Conservation (phyloP, 2,113 vertebrate species). For the Rhinopomastus cyanomelas region DNA sequence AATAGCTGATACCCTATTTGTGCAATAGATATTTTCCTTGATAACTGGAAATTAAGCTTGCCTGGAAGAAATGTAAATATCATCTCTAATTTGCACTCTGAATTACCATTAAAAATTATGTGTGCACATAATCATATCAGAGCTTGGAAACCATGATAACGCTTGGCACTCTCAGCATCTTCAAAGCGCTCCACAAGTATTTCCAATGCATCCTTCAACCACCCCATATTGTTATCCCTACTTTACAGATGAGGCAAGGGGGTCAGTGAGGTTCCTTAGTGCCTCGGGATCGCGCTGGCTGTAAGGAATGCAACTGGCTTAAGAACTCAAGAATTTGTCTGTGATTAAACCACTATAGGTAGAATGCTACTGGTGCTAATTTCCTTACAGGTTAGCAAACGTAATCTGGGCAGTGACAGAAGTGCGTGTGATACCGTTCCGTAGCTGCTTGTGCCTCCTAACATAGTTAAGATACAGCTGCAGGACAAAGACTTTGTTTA, state of each 20-base stretch:
- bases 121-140: slow-evolving; percentile 67
- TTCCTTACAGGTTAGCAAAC: slow-evolving; percentile 23
- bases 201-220: slow-evolving; percentile 11
- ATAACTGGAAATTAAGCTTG: slow-evolving; percentile 75
- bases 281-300: background rate
- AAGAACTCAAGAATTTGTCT: background rate
- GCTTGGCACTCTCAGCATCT: slow-evolving; percentile 55
- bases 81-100: slow-evolving; percentile 67
- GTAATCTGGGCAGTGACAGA: background rate
- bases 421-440: background rate
- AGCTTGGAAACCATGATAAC: slow-evolving; percentile 64
- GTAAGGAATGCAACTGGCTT: background rate
- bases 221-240: slow-evolving; percentile 53
- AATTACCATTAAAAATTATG: slow-evolving; percentile 72
- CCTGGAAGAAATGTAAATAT: slow-evolving; percentile 75
- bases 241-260: slow-evolving; percentile 34
- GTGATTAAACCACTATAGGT: background rate
- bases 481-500: slow-evolving; percentile 4
- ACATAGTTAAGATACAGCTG: slow-evolving; percentile 23
- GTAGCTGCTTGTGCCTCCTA: background rate
- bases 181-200: slow-evolving; percentile 59
- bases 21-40: slow-evolving; percentile 70
- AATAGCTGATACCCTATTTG: slow-evolving; percentile 69
- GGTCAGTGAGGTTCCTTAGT: background rate
- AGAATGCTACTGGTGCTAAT: background rate